Percentiles rank a stretch among this genome's conserved stretches.
Conservation (phyloP, 2,888 invertebrate species). For the Acrobasis consociella region DNA sequence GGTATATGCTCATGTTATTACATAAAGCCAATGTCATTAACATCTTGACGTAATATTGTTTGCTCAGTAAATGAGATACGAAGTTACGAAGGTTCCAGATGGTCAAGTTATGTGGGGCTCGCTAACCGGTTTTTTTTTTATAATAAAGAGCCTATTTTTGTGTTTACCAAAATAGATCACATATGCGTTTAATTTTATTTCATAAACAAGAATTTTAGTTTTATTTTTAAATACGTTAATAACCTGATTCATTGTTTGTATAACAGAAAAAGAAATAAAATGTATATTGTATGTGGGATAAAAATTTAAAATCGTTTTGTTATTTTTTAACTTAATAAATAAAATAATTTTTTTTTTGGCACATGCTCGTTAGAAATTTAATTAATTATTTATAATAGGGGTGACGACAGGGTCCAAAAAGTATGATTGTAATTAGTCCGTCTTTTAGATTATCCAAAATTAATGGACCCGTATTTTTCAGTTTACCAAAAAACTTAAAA, state of each 20-base stretch:
- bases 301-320: too few relatives aligned
- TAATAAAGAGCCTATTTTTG: background rate
- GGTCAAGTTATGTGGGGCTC: background rate
- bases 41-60: constrained; percentile 11
- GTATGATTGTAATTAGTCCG: too few relatives aligned
- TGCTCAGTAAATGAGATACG: constrained; percentile 1
- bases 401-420: too few relatives aligned
- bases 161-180: background rate
- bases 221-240: background rate
- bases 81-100: background rate
- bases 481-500: too few relatives aligned
- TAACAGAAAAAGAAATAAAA: background rate
- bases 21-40: constrained; percentile 15
- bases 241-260: background rate
- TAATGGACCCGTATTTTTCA: too few relatives aligned
- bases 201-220: background rate
- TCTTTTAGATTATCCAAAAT: too few relatives aligned
- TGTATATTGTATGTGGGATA: too few relatives aligned
- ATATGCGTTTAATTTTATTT: background rate
- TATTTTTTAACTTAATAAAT: too few relatives aligned
- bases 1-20: constrained; percentile 5
- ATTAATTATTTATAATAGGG: too few relatives aligned
- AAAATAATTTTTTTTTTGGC: too few relatives aligned
- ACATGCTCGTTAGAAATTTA: too few relatives aligned
- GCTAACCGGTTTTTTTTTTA: background rate